Evolutionary conservation across 2,113 vertebrate genomes (phyloP).

Genomic region (Bubo scandiacus): DNA sequence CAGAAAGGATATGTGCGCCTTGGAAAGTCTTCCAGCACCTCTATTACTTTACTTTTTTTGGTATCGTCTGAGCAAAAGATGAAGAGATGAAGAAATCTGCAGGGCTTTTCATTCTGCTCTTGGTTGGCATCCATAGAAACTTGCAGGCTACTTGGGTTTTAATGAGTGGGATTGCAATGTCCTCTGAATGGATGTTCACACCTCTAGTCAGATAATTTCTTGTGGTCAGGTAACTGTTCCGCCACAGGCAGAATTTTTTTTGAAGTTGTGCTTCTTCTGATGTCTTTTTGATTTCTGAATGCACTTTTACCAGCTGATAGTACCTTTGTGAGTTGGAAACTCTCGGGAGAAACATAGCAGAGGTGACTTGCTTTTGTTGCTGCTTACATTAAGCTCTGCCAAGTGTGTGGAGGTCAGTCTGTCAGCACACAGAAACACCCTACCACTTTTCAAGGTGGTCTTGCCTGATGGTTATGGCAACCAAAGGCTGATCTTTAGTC

Average conservation of each 20-base stretch:
- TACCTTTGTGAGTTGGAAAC: background rate
- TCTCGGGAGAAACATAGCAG: background rate
- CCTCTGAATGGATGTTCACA: background rate
- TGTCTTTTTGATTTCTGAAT: background rate
- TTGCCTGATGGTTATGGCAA: background rate
- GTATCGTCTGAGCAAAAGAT: background rate
- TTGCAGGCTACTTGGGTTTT: background rate
- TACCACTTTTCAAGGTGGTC: background rate
- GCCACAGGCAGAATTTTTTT: background rate
- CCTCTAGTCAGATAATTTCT: background rate
- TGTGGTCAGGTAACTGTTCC: background rate
- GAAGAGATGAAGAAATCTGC: background rate
- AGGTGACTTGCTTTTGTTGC: background rate
- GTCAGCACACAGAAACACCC: background rate
- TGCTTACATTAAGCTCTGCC: background rate
- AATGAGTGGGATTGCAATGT: background rate
- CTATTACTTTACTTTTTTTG: background rate
- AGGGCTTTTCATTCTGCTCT: background rate
- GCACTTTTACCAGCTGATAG: background rate
- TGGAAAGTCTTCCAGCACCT: background rate
- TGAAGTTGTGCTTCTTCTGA: background rate
- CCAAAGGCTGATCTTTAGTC: background rate
- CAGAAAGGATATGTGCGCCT: rapidly evolving
- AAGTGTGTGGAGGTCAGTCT: background rate
- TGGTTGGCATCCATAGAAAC: background rate